Evolutionary conservation across 1,140 invertebrate genomes (phyloP).

Genomic region (Nomia melanderi): DNA sequence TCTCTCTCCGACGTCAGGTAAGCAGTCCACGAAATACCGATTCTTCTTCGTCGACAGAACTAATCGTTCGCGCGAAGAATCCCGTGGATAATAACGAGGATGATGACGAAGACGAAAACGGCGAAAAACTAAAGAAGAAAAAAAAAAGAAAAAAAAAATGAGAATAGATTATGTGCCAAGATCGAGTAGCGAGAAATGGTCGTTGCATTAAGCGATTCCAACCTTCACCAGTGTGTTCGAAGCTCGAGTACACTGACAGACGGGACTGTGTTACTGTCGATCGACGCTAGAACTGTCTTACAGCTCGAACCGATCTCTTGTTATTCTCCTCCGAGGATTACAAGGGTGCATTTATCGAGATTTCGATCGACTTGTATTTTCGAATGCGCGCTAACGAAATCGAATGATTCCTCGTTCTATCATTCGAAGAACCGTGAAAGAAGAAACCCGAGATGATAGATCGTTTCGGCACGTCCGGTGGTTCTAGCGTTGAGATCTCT

Average conservation of each 20-base stretch:
- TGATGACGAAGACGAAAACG: slow-evolving; percentile 36
- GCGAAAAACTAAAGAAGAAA: background rate
- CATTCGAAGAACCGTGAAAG: too few relatives aligned
- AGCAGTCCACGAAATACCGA: background rate
- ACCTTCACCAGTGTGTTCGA: background rate
- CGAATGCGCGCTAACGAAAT: too few relatives aligned
- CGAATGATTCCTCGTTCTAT: too few relatives aligned
- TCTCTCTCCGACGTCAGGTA: slow-evolving; percentile 23
- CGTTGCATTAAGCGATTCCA: background rate
- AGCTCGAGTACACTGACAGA: background rate
- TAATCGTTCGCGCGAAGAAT: background rate
- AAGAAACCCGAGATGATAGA: too few relatives aligned
- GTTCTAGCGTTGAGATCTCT: too few relatives aligned
- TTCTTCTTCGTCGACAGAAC: background rate
- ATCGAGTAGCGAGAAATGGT: slow-evolving; percentile 1
- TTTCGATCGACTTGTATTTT: too few relatives aligned
- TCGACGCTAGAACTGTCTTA: too few relatives aligned
- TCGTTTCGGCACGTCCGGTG: too few relatives aligned
- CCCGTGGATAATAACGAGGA: background rate
- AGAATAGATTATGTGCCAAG: background rate
- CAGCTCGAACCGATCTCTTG: too few relatives aligned
- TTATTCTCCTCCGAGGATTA: too few relatives aligned
- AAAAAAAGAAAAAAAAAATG: background rate
- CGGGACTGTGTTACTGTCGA: too few relatives aligned
- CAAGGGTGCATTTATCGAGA: too few relatives aligned